These are phyloP conservation scores for Varroa destructor DNA, from an alignment of 1,140 invertebrate species.

Conservation along the genomic window DNA sequence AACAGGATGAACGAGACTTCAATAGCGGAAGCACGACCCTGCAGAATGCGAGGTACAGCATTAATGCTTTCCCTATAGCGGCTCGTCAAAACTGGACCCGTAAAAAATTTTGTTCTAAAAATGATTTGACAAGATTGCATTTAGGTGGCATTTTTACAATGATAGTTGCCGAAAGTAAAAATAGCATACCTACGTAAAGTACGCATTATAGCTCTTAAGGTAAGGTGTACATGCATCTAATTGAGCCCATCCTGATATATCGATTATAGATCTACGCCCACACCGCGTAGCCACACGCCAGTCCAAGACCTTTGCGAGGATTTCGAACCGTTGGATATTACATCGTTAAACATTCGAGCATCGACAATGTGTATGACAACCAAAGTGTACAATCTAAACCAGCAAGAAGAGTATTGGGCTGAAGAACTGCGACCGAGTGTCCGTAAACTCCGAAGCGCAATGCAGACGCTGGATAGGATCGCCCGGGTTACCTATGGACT, in stretches of 20 bases:
- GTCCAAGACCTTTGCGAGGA: conserved; percentile 27
- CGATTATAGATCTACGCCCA: conserved; percentile 11
- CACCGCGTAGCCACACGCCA: conserved; percentile 15
- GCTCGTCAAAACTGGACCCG: background rate
- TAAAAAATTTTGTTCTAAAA: background rate
- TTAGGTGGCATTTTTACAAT: no score
- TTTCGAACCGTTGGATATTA: conserved; percentile 49
- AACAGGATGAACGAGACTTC: background rate
- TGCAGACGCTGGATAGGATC: conserved; percentile 65
- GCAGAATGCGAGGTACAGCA: conserved; percentile 6
- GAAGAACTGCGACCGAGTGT: conserved; percentile 61
- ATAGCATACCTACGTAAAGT: no score
- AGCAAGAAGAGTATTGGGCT: conserved; percentile 47
- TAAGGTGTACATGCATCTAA: no score
- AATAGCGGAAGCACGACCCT: background rate
- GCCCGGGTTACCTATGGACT: conserved; percentile 72
- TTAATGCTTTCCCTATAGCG: background rate
- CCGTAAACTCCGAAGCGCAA: conserved; percentile 62
- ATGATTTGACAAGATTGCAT: no score
- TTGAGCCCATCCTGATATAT: no score
- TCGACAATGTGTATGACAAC: conserved; percentile 70
- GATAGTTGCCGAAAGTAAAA: no score
- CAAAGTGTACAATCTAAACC: conserved; percentile 43
- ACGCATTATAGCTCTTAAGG: no score
- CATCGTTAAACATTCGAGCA: conserved; percentile 73